Evolutionary conservation across 2,888 invertebrate genomes (phyloP).

Genomic region (Dendrolimus houi): DNA sequence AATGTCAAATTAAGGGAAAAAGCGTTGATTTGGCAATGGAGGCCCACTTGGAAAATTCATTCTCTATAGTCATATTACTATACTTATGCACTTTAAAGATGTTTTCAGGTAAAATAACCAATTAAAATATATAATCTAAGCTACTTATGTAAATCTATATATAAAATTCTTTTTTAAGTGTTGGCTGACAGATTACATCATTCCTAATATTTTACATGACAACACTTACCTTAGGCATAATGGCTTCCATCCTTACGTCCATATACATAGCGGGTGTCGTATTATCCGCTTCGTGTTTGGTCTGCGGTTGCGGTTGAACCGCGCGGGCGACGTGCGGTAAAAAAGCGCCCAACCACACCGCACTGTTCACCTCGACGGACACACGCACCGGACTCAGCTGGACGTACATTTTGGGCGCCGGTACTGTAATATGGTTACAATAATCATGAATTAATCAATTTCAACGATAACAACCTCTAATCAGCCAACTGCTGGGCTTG

Average conservation of each 20-base stretch:
- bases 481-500: no score
- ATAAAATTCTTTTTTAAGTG: neutral
- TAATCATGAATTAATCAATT: no score
- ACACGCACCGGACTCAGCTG: constrained; percentile 94
- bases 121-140: no score
- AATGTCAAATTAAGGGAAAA: no score
- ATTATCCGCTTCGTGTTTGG: constrained; percentile 5
- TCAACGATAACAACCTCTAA: no score
- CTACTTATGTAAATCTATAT: neutral
- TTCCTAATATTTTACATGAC: neutral
- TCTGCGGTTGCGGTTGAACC: constrained; percentile 24
- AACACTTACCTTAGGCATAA: constrained; percentile 90
- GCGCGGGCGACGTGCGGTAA: constrained; percentile 90
- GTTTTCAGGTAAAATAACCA: no score
- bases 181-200: neutral
- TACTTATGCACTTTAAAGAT: no score
- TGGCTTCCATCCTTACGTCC: constrained; percentile 92
- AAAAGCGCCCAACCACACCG: constrained; percentile 97
- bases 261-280: constrained; percentile 69
- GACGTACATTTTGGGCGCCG: constrained; percentile 93
- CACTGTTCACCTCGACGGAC: constrained; percentile 90
- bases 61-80: no score
- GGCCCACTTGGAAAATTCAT: no score
- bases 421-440: constrained; percentile 78
- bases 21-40: no score